Conservation (phyloP, 2,797 vertebrate species). For the Pipistrellus pipistrellus region DNA sequence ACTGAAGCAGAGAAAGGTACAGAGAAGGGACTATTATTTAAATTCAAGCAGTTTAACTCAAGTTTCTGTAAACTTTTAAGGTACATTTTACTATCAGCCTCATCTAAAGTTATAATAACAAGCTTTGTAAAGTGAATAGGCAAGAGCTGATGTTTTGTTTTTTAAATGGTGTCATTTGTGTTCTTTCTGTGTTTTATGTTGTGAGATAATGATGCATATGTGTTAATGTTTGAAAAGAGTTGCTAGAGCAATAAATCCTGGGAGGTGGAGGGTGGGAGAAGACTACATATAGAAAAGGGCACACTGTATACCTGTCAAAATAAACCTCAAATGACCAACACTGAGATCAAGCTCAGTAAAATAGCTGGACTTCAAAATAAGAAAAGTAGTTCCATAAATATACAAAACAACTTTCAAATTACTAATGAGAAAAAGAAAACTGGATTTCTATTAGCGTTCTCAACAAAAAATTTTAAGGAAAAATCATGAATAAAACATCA, state of each 20-base stretch:
- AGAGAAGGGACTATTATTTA: not conserved
- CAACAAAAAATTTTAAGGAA: conserved; percentile 38
- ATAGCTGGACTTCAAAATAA: not conserved
- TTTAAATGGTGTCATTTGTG: conserved; percentile 61
- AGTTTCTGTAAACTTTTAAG: not conserved
- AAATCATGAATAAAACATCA: not conserved
- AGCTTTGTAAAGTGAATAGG: not conserved
- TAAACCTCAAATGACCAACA: not conserved
- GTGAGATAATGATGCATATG: conserved; percentile 71
- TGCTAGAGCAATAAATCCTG: conserved; percentile 18
- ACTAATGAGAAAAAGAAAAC: not conserved
- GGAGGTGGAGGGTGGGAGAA: accelerated
- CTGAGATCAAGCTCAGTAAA: not conserved
- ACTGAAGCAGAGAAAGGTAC: not conserved
- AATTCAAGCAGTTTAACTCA: not conserved
- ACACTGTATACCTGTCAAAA: not conserved
- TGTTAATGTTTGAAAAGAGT: conserved; percentile 36
- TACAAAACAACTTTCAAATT: not conserved
- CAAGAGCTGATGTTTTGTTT: not conserved
- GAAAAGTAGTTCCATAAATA: not conserved
- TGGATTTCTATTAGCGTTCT: conserved; percentile 40
- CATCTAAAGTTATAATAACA: not conserved
- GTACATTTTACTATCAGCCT: not conserved
- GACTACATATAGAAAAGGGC: not conserved
- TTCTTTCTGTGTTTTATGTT: conserved; percentile 61